Evolutionary conservation across 2,888 invertebrate species (phyloP).

Genomic region (Cordilura impudica): DNA sequence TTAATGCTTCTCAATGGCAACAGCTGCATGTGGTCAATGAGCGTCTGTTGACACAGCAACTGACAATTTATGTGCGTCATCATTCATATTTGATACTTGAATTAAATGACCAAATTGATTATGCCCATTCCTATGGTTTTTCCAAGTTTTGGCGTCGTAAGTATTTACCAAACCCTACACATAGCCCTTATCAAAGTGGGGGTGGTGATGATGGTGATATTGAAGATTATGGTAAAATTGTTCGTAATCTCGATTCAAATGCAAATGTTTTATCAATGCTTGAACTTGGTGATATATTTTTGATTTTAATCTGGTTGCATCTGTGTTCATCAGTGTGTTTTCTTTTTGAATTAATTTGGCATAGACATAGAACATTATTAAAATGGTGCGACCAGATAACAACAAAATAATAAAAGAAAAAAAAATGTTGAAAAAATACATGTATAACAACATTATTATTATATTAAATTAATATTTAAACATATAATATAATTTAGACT

Average conservation of each 20-base stretch:
- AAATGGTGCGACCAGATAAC: too few species aligned
- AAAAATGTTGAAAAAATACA: too few species aligned
- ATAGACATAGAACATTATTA: conserved; percentile 8
- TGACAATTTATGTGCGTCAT: conserved; percentile 69
- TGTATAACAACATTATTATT: too few species aligned
- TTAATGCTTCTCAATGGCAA: conserved; percentile 63
- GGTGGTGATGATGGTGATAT: too few species aligned
- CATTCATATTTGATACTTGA: conserved; percentile 67
- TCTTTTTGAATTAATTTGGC: conserved; percentile 24
- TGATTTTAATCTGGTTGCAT: conserved; percentile 68
- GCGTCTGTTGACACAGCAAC: conserved; percentile 69
- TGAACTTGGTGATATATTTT: conserved; percentile 68
- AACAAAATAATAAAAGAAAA: too few species aligned
- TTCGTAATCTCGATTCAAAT: background rate
- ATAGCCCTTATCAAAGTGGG: background rate
- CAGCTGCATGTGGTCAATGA: conserved; percentile 69
- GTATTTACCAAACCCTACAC: background rate
- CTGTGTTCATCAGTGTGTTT: conserved; percentile 61
- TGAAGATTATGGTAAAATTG: background rate
- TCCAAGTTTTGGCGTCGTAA: conserved; percentile 36
- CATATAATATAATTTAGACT: too few species aligned
- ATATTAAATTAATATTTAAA: too few species aligned
- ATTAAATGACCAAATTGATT: conserved; percentile 66
- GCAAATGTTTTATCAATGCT: conserved; percentile 64
- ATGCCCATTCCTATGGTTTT: conserved; percentile 67